phyloP scores from a whole-genome alignment of 2,797 vertebrate species.

The Gymnothorax javanicus region DNA sequence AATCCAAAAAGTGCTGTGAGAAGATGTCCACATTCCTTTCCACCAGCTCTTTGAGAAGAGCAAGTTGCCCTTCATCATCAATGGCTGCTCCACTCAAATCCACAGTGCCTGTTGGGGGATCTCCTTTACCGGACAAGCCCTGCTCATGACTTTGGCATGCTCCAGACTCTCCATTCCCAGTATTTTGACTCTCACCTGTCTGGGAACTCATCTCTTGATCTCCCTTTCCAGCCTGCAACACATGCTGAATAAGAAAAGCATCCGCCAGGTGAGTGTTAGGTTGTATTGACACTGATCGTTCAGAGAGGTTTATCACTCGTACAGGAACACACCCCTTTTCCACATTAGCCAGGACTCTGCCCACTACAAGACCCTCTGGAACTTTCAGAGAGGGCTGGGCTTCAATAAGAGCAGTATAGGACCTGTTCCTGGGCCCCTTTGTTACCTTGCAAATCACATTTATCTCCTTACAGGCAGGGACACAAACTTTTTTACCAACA shows the following conservation, averaged over 20 bases:
- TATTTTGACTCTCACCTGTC: too few relatives aligned
- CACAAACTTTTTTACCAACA: background rate
- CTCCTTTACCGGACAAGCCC: background rate
- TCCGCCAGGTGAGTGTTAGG: background rate
- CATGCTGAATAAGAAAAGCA: background rate
- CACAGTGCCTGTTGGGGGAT: background rate
- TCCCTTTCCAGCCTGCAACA: background rate
- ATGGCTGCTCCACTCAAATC: conserved; percentile 32
- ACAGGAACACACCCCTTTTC: conserved; percentile 30
- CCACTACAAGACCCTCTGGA: conserved; percentile 36
- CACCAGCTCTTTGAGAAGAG: conserved; percentile 27
- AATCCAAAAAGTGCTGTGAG: conserved; percentile 18
- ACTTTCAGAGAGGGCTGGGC: background rate
- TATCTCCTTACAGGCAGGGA: conserved; percentile 31
- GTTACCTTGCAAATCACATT: conserved; percentile 32
- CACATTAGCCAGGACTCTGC: conserved; percentile 40
- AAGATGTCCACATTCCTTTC: conserved; percentile 41
- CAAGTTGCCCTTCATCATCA: conserved; percentile 25
- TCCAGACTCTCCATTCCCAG: too few relatives aligned
- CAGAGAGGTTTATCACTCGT: conserved; percentile 44
- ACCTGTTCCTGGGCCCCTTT: background rate
- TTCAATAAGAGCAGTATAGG: conserved; percentile 16
- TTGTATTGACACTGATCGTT: background rate
- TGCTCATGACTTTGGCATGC: background rate
- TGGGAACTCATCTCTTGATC: too few relatives aligned